phyloP scores from a whole-genome alignment of 2,888 invertebrate species.

The Stenichneumon culpator region DNA sequence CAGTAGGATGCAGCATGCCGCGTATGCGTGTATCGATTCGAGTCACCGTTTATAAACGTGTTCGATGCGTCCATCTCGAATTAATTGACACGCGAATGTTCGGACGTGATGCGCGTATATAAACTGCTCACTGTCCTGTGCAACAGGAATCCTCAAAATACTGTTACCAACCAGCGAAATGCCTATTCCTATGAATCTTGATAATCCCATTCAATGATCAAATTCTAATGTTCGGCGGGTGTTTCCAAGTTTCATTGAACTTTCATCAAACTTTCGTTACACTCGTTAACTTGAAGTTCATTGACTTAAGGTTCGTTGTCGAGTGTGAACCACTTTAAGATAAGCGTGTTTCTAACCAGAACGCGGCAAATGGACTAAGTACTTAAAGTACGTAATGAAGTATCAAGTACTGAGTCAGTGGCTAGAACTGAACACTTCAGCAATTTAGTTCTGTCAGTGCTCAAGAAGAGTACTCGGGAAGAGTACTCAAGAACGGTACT shows the following conservation, averaged over 20 bases:
- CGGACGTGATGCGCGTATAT: slow-evolving; percentile 45
- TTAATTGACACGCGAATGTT: slow-evolving; percentile 71
- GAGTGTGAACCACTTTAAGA: no score
- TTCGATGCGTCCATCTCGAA: slow-evolving; percentile 67
- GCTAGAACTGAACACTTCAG: no score
- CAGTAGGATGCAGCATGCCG: slow-evolving; percentile 32
- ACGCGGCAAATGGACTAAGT: no score
- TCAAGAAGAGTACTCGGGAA: no score
- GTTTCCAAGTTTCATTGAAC: background rate
- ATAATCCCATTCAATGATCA: background rate
- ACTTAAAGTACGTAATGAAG: no score
- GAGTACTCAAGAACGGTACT: no score
- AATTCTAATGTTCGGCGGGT: background rate
- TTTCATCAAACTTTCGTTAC: no score
- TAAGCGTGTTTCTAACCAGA: no score
- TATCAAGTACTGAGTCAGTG: no score
- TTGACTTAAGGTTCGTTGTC: no score
- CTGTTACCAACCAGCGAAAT: background rate
- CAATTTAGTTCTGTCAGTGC: no score
- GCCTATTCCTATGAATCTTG: background rate
- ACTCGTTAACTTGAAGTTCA: no score
- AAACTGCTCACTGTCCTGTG: slow-evolving; percentile 21
- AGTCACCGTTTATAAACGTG: slow-evolving; percentile 61
- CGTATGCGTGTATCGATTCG: slow-evolving; percentile 63
- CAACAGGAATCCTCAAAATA: slow-evolving; percentile 12